Conservation (phyloP, 2,797 vertebrate species). For the Aldrovandia affinis region DNA sequence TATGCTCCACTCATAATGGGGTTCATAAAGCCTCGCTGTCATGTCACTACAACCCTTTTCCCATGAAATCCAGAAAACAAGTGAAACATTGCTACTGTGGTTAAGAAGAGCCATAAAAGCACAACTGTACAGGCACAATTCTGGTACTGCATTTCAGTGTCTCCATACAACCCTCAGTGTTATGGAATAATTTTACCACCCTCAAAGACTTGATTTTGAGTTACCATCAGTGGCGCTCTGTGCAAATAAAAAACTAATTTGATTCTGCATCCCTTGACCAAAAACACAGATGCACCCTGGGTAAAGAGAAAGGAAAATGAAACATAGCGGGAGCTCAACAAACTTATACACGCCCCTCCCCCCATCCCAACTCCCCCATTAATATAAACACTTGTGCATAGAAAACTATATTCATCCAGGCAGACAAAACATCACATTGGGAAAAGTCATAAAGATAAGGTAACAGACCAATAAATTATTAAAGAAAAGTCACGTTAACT, state of each 20-base stretch:
- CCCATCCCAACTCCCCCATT: no score
- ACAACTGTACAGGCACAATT: background rate
- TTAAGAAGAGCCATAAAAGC: background rate
- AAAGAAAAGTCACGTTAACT: slow-evolving; percentile 24
- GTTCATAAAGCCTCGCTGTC: background rate
- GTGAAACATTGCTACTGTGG: background rate
- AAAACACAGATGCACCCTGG: slow-evolving; percentile 11
- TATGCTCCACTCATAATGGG: background rate
- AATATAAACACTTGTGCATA: background rate
- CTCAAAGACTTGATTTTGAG: slow-evolving; percentile 35
- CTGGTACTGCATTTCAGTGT: background rate
- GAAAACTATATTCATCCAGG: background rate
- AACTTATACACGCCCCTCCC: background rate
- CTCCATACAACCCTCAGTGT: background rate
- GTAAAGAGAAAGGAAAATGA: background rate
- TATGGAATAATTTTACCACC: slow-evolving; percentile 31
- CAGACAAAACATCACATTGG: background rate
- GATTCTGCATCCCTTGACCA: slow-evolving; percentile 26
- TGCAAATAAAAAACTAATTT: slow-evolving; percentile 34
- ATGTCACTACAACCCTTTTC: background rate
- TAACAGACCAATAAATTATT: background rate
- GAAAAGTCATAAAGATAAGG: background rate
- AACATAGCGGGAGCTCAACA: background rate
- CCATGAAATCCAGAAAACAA: background rate
- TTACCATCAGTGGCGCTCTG: slow-evolving; percentile 5